Percentiles rank a stretch among this genome's conserved stretches.
Evolutionary conservation across 2,888 invertebrate genomes (phyloP).

Genomic region (Cordilura impudica): DNA sequence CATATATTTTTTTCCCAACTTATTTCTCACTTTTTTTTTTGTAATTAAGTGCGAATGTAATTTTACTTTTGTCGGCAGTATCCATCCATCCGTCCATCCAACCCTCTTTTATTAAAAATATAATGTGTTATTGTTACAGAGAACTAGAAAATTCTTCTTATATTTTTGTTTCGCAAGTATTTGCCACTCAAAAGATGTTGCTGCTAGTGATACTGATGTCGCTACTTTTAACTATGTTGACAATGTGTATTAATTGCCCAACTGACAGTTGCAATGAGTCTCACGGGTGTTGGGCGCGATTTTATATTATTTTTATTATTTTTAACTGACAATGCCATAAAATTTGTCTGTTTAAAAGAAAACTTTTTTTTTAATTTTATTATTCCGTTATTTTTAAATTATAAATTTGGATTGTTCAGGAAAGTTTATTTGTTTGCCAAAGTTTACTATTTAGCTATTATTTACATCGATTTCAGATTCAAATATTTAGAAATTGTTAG

Average conservation of each 20-base stretch:
- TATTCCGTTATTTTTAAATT: too few relatives aligned
- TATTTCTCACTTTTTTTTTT: constrained; percentile 38
- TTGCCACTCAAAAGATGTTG: not conserved
- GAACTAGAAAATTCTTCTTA: not conserved
- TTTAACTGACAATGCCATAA: constrained; percentile 23
- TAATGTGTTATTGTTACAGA: not conserved
- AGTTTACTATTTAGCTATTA: too few relatives aligned
- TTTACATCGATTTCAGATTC: too few relatives aligned
- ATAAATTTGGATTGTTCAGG: too few relatives aligned
- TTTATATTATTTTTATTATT: too few relatives aligned
- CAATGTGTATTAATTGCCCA: constrained; percentile 59
- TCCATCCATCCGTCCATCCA: not conserved
- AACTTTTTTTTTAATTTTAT: not conserved
- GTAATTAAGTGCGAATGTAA: constrained; percentile 59
- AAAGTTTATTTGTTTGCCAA: too few relatives aligned
- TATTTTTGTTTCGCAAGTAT: too few relatives aligned
- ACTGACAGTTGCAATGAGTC: constrained; percentile 62
- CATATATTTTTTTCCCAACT: constrained; percentile 32
- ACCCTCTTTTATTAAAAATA: too few relatives aligned
- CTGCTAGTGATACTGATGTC: not conserved
- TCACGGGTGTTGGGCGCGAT: constrained; percentile 42
- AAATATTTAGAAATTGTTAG: too few relatives aligned
- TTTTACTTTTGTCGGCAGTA: constrained; percentile 17
- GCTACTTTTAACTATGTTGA: constrained; percentile 2
- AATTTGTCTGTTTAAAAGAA: not conserved